Conservation (phyloP, 2,888 invertebrate species). For the Stenchaetothrips biformis region DNA sequence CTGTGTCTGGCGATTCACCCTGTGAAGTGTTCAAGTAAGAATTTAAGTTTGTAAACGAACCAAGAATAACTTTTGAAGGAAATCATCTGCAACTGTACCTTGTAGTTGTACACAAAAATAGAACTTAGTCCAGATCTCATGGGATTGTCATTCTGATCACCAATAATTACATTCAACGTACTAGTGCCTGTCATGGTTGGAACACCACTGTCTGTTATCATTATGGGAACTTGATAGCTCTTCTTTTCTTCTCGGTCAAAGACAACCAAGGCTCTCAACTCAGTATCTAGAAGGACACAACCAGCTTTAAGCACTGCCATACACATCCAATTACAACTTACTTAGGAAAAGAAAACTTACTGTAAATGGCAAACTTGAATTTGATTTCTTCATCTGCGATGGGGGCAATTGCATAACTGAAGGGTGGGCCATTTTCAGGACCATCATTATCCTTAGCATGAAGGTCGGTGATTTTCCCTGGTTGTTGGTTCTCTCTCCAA, state of each 20-base stretch:
- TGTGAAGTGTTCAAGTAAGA: constrained; percentile 40
- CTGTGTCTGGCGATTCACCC: constrained; percentile 72
- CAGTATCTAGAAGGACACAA: constrained; percentile 48
- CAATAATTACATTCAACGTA: constrained; percentile 81
- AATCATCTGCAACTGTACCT: constrained; percentile 49
- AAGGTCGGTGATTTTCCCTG: constrained; percentile 60
- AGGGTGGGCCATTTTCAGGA: constrained; percentile 79
- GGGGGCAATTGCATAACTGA: constrained; percentile 64
- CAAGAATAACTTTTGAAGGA: too few relatives aligned
- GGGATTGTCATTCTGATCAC: constrained; percentile 88
- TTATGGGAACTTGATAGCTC: constrained; percentile 81
- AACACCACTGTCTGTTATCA: constrained; percentile 79
- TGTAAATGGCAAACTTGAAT: constrained; percentile 65
- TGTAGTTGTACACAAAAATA: constrained; percentile 93
- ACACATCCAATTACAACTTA: constrained; percentile 4
- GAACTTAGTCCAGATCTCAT: constrained; percentile 84
- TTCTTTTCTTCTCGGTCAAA: constrained; percentile 88
- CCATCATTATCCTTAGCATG: constrained; percentile 78
- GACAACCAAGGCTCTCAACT: constrained; percentile 63
- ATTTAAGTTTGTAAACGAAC: background rate
- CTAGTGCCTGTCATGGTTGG: constrained; percentile 72
- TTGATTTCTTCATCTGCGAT: constrained; percentile 64
- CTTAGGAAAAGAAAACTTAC: constrained; percentile 44
- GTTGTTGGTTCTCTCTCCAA: constrained; percentile 73
- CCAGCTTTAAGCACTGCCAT: constrained; percentile 18